Base-by-base conservation (phyloP, 2,113 vertebrate genomes). In the Anarrhichthys ocellatus region DNA sequence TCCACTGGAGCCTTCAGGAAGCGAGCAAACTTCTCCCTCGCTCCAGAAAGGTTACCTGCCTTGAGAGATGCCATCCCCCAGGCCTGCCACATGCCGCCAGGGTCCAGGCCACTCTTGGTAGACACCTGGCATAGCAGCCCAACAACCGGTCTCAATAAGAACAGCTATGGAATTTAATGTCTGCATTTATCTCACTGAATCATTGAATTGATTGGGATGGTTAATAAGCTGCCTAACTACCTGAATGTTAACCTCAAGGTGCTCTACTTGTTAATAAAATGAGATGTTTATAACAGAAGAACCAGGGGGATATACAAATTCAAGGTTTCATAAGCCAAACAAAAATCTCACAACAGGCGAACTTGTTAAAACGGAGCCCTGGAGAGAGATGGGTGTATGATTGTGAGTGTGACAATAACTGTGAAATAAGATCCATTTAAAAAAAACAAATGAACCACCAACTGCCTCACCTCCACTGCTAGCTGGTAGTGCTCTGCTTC, bases 31-130 rank as follows among this genome's bases (percentile, higher is more conserved):
- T 98, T 99, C 94, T 99, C 97, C 89, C 97, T 96, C 0, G 98
- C 97, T 0, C 89, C 94, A 2, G 89, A 84, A 38, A 99, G 93
- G 89, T 96, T 96, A 2, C 98, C 97, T 4, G 97, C 97, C 92
- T 98, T 98, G 69, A 99, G 96, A 76, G 96, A 96, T 14, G 97
- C 97, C 96, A 99, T 96, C 10, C 96, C 98, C 98, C 98, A 99
- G 0, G 98, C 98, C 29, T 99, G 97, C 98, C 98, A 99, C 0
- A 98, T 97, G 5, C 97, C 98, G 0, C 94, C 84, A 10, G 97
- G 95, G 92, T 99, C 98, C 79, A 99, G 95, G 0, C 96, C 97
- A 46, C 96, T 97, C 91, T 99, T 99, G 29, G 98, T 99, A 59
- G 98, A 99, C 72, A 99, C 97, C 98, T 99, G 72, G 62, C 58